A percentile compares a stretch with the other conserved stretches of the same genome.
Conservation (phyloP, 2,888 invertebrate species). For the Dendrolimus houi region DNA sequence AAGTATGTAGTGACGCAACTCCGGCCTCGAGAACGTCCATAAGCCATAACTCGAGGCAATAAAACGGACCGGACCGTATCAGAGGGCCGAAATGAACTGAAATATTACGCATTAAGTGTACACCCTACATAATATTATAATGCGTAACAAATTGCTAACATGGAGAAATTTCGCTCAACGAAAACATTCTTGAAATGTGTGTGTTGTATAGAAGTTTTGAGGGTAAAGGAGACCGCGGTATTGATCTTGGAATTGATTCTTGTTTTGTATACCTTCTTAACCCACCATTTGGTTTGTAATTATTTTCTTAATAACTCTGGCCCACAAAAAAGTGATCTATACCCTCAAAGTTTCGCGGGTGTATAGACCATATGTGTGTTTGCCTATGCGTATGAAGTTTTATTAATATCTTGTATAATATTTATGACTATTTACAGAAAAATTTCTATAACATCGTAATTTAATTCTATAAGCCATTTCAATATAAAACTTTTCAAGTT, state of each 20-base stretch:
- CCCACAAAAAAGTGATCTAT: too few species aligned
- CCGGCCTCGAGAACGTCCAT: slow-evolving; percentile 2
- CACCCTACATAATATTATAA: neutral
- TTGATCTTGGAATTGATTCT: neutral
- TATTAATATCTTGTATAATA: too few species aligned
- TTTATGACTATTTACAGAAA: too few species aligned
- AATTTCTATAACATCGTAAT: too few species aligned
- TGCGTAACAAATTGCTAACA: neutral
- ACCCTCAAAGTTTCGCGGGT: too few species aligned
- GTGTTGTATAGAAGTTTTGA: neutral
- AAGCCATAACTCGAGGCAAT: slow-evolving; percentile 5
- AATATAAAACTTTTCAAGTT: too few species aligned
- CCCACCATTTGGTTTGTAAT: too few species aligned
- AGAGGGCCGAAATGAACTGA: neutral
- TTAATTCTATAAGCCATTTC: too few species aligned
- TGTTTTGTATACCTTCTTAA: neutral
- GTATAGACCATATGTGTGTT: too few species aligned
- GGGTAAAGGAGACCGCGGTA: neutral
- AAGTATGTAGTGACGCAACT: neutral
- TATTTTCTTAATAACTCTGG: too few species aligned
- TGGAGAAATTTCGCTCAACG: neutral
- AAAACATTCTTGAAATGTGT: neutral
- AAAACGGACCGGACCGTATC: slow-evolving; percentile 1
- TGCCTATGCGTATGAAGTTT: too few species aligned
- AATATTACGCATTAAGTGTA: neutral